Evolutionary conservation across 2,797 vertebrate species (phyloP).

Genomic region (Gallinago solitaria): DNA sequence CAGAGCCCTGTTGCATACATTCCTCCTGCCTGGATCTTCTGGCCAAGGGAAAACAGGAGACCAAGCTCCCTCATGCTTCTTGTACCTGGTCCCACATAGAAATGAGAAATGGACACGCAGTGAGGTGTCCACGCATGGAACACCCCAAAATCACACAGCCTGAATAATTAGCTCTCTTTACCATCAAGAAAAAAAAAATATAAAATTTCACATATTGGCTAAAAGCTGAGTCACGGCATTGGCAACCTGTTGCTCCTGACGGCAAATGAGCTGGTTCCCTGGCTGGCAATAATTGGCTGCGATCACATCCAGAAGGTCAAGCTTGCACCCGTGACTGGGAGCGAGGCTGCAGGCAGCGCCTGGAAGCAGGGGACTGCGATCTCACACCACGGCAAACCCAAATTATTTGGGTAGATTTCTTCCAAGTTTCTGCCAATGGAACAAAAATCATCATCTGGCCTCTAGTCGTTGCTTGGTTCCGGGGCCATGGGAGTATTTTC

Average conservation of each 20-base stretch:
- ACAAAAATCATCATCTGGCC: background rate
- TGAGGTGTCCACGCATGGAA: background rate
- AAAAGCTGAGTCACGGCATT: accelerated
- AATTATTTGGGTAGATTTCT: background rate
- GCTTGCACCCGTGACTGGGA: background rate
- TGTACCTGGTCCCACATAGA: background rate
- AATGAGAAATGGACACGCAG: accelerated
- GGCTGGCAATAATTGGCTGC: background rate
- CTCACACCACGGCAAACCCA: background rate
- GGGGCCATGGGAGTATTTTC: background rate
- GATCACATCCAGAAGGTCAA: constrained; percentile 1
- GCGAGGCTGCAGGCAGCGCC: background rate
- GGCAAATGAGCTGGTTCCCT: background rate
- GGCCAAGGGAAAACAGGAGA: background rate
- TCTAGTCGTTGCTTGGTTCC: background rate
- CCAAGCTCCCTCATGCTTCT: background rate
- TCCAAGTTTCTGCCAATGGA: constrained; percentile 10
- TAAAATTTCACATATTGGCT: background rate
- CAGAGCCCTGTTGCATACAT: background rate
- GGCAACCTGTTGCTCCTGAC: background rate
- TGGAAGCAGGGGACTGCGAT: background rate
- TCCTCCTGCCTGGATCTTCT: background rate
- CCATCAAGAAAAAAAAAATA: background rate
- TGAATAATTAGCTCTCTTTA: background rate
- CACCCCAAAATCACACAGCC: background rate